Conservation (phyloP, 2,113 vertebrate species). For the Bos javanicus region DNA sequence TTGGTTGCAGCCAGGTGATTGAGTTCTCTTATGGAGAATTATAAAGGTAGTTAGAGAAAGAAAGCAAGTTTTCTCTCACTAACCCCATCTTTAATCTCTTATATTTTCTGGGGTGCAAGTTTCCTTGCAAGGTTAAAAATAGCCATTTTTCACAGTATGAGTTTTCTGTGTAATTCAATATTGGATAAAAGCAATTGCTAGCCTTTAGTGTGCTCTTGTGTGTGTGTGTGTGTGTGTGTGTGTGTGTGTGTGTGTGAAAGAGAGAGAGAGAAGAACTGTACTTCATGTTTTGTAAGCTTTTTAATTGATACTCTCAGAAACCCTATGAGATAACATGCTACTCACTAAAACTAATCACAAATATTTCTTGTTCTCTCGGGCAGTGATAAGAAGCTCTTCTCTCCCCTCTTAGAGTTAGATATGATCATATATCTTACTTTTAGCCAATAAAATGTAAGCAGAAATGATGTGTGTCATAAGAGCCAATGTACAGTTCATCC, state of each 20-base stretch:
- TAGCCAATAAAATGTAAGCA: neutral
- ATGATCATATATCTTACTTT: neutral
- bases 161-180: slow-evolving; percentile 16
- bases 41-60: slow-evolving; percentile 25
- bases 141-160: neutral
- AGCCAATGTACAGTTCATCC: neutral
- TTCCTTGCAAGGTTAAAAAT: slow-evolving; percentile 25
- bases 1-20: neutral
- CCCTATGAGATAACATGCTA: neutral
- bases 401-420: neutral
- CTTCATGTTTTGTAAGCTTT: neutral
- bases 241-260: neutral
- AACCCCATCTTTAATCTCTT: neutral
- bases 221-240: neutral
- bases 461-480: neutral
- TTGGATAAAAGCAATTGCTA: neutral
- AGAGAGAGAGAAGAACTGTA: neutral
- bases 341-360: neutral
- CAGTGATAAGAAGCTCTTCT: neutral
- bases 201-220: neutral
- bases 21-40: neutral
- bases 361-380: neutral
- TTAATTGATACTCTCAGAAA: neutral
- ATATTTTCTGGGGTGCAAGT: neutral
- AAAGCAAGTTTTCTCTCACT: neutral